Conservation (phyloP, 2,888 invertebrate genomes). For the Agrochola lota region DNA sequence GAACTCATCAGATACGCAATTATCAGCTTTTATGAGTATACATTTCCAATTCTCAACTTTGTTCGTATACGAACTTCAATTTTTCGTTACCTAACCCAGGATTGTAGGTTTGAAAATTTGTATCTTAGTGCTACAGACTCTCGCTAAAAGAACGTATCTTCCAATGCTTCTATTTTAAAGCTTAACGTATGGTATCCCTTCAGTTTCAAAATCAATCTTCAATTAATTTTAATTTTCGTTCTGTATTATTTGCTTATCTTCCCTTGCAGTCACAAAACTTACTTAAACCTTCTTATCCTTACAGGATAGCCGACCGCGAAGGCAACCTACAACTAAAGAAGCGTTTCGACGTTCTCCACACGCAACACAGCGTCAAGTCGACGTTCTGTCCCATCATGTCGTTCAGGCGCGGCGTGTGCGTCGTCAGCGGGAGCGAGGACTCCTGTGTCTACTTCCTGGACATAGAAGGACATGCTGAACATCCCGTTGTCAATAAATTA, state of each 20-base stretch:
- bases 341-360: slow-evolving; percentile 92
- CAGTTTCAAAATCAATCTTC: not conserved
- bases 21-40: not conserved
- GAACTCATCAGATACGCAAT: not conserved
- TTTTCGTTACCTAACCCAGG: too few relatives aligned
- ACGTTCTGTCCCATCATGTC: slow-evolving; percentile 97
- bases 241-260: not conserved
- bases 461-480: slow-evolving; percentile 91
- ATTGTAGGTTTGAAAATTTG: not conserved
- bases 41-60: too few relatives aligned
- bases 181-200: not conserved
- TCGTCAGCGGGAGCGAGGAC: slow-evolving; percentile 95
- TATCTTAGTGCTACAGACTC: not conserved
- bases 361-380: slow-evolving; percentile 91
- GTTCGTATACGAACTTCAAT: not conserved
- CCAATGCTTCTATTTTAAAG: not conserved
- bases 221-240: not conserved
- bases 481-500: slow-evolving; percentile 90
- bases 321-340: slow-evolving; percentile 92
- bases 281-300: not conserved
- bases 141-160: not conserved
- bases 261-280: not conserved
- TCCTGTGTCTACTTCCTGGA: slow-evolving; percentile 95
- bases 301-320: slow-evolving; percentile 92
- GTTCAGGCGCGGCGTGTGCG: slow-evolving; percentile 95